phyloP scores from a whole-genome alignment of 2,113 vertebrate species.

The Gavia stellata region DNA sequence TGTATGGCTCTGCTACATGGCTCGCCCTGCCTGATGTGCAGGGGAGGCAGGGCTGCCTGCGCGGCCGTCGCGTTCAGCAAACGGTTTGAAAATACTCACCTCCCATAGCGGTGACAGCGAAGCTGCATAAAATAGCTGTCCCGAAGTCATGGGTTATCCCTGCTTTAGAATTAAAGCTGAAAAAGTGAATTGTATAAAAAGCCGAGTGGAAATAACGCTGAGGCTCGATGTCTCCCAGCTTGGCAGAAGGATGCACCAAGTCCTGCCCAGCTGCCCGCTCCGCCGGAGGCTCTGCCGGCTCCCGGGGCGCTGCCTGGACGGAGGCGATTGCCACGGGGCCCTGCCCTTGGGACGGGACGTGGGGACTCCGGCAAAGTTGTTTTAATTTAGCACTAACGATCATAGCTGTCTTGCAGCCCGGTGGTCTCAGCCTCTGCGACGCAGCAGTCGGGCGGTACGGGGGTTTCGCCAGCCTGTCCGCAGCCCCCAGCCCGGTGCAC shows the following conservation, averaged over 20 bases:
- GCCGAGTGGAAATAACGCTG: neutral
- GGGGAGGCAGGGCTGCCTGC: neutral
- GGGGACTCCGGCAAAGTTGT: accelerated
- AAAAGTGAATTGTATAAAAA: neutral
- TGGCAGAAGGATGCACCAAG: neutral
- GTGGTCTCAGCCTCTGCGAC: neutral
- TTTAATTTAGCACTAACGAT: neutral
- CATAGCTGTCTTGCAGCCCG: neutral
- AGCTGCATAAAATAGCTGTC: neutral
- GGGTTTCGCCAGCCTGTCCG: neutral
- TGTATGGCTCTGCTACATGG: accelerated
- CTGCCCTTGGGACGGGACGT: neutral
- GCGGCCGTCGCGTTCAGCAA: neutral
- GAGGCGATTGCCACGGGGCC: neutral
- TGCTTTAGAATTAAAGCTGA: neutral
- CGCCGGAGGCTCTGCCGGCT: neutral
- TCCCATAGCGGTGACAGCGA: accelerated
- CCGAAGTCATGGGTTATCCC: neutral
- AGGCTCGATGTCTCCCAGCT: neutral
- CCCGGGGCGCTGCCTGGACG: neutral
- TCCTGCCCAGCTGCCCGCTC: neutral
- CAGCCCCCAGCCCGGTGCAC: neutral
- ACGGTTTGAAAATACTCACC: no score
- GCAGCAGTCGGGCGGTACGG: neutral
- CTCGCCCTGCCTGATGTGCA: neutral